Base-by-base conservation (phyloP, 2,888 invertebrate species). In the Drosophila niveifrons region DNA sequence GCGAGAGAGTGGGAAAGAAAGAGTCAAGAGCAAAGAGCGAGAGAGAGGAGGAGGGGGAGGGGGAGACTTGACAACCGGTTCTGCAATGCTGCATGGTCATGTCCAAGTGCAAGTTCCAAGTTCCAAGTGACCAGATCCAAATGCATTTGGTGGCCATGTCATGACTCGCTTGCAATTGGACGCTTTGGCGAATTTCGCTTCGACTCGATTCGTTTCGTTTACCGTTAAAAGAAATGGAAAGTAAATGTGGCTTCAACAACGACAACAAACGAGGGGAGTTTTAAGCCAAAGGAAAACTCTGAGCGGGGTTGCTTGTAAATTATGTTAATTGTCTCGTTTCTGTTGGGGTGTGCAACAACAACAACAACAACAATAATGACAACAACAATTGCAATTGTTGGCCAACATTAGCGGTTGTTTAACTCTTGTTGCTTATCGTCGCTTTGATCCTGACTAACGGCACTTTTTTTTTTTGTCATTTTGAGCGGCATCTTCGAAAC, bases 151-250 rank as follows among this genome's bases (percentile, higher is more conserved):
- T 57, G 71, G 59, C 74, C 83, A 63, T 59, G 51, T 48, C 68
- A 68, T 79, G 58, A 52, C 56, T 65, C 66, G 59, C 59, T 59
- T 72, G 79, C 66, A 72, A 77, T 78, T 74, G 57, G 72, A 55
- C 15, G 68, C 56, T 47, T 55, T 65, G 52, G 68, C 65, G 72
- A 75, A 88, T 75, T 84, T 88, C 78, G 81, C 78, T 72, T 53
- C 61, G 77, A 63, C 71, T 53, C 61, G 77, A 63, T 63, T 52
- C 64, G 53, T 75, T 83, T 88, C 64, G 56, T 75, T 84, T 84
- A 84, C 83, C 83, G 89, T 88, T 84, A 75, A 88, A 84, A 58
- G 84, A 85, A 85, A 85, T 85, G 84, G 84, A 85, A 85, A 85
- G 84, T 85, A 85, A 86, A 72, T 66, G 75, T 66, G 75, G 66